Evolutionary conservation across 2,888 invertebrate species (phyloP).

Genomic region (Dryococelus australis): DNA sequence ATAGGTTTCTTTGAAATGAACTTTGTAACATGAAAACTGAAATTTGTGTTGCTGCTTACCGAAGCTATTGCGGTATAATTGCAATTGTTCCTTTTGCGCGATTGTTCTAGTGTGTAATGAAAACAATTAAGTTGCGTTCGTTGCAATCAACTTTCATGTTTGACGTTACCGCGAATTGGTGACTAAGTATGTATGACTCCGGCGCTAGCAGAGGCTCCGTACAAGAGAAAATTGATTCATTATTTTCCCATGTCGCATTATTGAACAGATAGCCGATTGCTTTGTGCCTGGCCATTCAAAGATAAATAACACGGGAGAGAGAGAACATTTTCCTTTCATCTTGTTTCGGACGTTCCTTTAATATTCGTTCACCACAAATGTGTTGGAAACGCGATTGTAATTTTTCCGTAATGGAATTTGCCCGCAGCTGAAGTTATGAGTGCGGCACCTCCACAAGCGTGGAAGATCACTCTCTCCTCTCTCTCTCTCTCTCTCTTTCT

Average conservation of each 20-base stretch:
- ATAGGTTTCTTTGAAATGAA: no score
- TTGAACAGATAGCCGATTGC: not conserved
- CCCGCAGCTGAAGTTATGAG: not conserved
- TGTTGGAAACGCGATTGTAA: conserved; percentile 16
- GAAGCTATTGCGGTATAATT: no score
- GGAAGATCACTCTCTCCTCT: not conserved
- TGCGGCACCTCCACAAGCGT: not conserved
- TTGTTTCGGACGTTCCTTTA: not conserved
- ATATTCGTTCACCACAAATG: conserved; percentile 2
- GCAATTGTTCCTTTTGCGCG: no score
- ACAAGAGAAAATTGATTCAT: not conserved
- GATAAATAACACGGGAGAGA: not conserved
- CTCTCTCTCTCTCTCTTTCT: no score
- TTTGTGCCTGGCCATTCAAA: not conserved
- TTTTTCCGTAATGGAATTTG: not conserved
- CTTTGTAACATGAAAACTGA: no score
- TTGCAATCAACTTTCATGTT: no score
- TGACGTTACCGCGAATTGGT: no score
- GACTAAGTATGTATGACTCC: no score
- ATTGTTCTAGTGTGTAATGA: no score
- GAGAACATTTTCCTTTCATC: not conserved
- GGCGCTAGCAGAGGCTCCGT: not conserved
- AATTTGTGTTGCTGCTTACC: no score
- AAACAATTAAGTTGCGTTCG: no score
- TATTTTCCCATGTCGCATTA: not conserved